Base-by-base conservation (phyloP, 1,140 invertebrate species). In the Formica exsecta region DNA sequence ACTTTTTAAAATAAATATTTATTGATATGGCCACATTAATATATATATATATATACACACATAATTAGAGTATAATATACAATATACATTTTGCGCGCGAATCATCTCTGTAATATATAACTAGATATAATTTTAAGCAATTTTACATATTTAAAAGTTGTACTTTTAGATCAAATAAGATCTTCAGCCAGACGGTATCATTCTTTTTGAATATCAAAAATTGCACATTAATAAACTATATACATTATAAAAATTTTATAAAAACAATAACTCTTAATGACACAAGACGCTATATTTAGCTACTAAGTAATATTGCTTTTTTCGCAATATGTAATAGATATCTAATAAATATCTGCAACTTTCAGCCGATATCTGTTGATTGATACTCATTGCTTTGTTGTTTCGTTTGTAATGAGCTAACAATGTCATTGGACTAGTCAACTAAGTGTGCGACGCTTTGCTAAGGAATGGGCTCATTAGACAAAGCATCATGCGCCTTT, bases 1-100 rank as follows among this genome's bases (percentile, higher is more conserved):
- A 16, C 3, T 54, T 57, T 22, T 70, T 68, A 54, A 68, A 54
- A 77, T 65, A 77, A 65, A 62, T 44, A 65, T 81, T 83, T 71
- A 83, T 83, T 81, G 29, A 59, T 75, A 59, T 75, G 4, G 5
- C 16, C 48, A 70, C 19, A 4, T 7, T 70, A 3, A 51, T 32
- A 71, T 25, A 73, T 44, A 57, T 19, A 32, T 79, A 77, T 57
- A 65, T 62, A 79, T 6, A 54, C 57, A 48, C 64, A 57, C 32
- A 38, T 38, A 44, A 22, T 32, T 48, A 44, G 38, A 32, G 38
- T 66, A 77, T 41, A 77, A 48, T 32, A 79, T 48, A 41, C 29
- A 32, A 71, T n/a, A 25, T 57, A 83, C 44, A 59, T 44, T 61
- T 73, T 48, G 11, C 2, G 32, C 32, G 32, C 32, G 32, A 79